Evolutionary conservation across 2,888 invertebrate genomes (phyloP).

Genomic region (Andrena hattorfiana): DNA sequence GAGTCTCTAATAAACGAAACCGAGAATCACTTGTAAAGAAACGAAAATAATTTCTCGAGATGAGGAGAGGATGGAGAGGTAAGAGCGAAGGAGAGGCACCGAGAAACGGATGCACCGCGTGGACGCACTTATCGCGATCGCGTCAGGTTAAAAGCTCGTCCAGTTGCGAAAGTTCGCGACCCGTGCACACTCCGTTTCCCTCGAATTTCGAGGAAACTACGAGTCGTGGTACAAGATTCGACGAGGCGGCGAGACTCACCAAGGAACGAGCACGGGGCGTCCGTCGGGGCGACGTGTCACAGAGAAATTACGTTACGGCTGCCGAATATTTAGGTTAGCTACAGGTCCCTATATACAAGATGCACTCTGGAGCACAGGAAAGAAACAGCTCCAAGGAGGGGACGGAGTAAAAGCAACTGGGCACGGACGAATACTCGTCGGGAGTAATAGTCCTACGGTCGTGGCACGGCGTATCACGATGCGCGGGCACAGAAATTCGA

Average conservation of each 20-base stretch:
- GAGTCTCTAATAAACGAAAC: background rate
- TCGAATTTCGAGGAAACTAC: background rate
- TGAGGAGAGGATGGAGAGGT: background rate
- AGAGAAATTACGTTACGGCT: constrained; percentile 71
- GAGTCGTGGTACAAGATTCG: background rate
- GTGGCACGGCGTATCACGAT: constrained; percentile 72
- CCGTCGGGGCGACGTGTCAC: constrained; percentile 72
- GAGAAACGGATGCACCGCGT: constrained; percentile 44
- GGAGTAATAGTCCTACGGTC: constrained; percentile 25
- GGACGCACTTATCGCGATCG: constrained; percentile 25
- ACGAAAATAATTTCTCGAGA: background rate
- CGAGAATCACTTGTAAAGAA: background rate
- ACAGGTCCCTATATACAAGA: constrained; percentile 37
- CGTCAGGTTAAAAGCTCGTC: constrained; percentile 39
- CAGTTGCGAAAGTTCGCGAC: background rate
- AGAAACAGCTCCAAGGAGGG: constrained; percentile 19
- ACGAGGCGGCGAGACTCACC: constrained; percentile 41
- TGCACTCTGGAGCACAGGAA: constrained; percentile 58
- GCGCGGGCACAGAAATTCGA: constrained; percentile 73
- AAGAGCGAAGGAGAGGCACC: background rate
- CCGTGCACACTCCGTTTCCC: background rate
- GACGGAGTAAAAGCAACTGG: constrained; percentile 32
- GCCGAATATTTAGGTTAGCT: constrained; percentile 74
- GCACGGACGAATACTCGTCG: constrained; percentile 35
- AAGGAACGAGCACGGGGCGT: constrained; percentile 50